Evolutionary conservation across 2,888 invertebrate genomes (phyloP).

Genomic region (Apodemia mormo): DNA sequence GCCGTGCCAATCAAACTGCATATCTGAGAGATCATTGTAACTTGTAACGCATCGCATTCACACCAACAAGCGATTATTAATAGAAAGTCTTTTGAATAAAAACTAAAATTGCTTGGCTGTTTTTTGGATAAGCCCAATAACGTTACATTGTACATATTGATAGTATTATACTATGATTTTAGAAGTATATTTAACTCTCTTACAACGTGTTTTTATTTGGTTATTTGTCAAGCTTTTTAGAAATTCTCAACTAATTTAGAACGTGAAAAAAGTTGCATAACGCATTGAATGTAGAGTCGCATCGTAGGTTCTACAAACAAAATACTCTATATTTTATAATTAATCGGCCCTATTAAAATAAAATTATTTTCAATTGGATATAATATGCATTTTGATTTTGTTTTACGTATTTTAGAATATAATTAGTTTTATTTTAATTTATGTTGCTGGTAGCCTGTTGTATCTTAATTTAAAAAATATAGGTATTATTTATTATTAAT

Average conservation of each 20-base stretch:
- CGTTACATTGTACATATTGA: background rate
- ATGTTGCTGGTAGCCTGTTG: too few species aligned
- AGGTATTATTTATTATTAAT: too few species aligned
- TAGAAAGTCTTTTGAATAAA: conserved; percentile 13
- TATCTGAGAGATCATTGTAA: background rate
- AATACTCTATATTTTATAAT: too few species aligned
- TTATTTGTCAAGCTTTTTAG: background rate
- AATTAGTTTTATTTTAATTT: too few species aligned
- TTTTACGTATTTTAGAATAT: too few species aligned
- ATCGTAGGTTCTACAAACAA: too few species aligned
- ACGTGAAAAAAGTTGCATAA: background rate
- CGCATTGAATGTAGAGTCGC: too few species aligned
- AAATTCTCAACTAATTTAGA: background rate
- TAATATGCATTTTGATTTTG: too few species aligned
- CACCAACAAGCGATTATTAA: conserved; percentile 10
- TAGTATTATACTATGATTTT: background rate
- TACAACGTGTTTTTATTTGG: background rate
- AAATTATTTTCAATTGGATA: too few species aligned
- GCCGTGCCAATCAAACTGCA: background rate
- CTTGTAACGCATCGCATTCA: background rate
- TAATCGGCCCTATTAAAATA: too few species aligned
- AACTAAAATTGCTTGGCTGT: conserved; percentile 7
- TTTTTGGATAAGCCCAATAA: background rate
- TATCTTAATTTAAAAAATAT: too few species aligned
- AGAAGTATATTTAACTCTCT: background rate